Conservation (phyloP, 2,888 invertebrate species). For the Volucella bombylans region DNA sequence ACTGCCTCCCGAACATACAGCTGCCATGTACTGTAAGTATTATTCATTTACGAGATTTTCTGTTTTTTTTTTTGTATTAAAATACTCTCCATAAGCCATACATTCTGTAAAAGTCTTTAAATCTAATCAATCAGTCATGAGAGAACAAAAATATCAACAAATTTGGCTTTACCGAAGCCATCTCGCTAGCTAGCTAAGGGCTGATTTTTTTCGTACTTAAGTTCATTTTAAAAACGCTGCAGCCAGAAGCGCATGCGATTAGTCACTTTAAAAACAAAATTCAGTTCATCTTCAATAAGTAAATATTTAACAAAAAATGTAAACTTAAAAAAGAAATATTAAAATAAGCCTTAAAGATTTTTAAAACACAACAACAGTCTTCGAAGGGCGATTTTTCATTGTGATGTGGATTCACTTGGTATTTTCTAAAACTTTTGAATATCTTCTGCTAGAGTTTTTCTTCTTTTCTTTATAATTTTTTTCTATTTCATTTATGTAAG, state of each 20-base stretch:
- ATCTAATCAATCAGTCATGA: slow-evolving; percentile 30
- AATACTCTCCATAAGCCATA: slow-evolving; percentile 21
- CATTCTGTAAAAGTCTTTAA: slow-evolving; percentile 35
- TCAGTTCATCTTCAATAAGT: slow-evolving; percentile 28
- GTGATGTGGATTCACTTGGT: slow-evolving; percentile 26
- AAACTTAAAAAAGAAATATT: slow-evolving; percentile 5
- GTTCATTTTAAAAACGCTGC: slow-evolving; percentile 56
- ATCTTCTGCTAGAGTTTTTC: background rate
- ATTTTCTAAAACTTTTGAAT: slow-evolving; percentile 3
- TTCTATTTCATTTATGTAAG: slow-evolving; percentile 7
- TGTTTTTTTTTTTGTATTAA: slow-evolving; percentile 9
- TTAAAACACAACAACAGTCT: slow-evolving; percentile 7
- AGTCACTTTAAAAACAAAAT: slow-evolving; percentile 48
- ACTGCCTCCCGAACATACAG: slow-evolving; percentile 86
- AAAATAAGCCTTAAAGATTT: slow-evolving; percentile 8
- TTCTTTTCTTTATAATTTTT: slow-evolving; percentile 4
- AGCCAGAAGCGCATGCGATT: slow-evolving; percentile 68
- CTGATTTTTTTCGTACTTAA: slow-evolving; percentile 51
- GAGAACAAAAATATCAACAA: slow-evolving; percentile 7
- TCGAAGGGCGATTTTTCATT: slow-evolving; percentile 8
- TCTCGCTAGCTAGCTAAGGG: slow-evolving; percentile 52
- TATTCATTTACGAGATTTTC: background rate
- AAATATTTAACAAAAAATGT: background rate
- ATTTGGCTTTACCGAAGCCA: slow-evolving; percentile 52
- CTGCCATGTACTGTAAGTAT: slow-evolving; percentile 82